Percentiles rank a stretch among this genome's conserved stretches.
Evolutionary conservation across 2,113 vertebrate species (phyloP).

Genomic region (Ovis canadensis): DNA sequence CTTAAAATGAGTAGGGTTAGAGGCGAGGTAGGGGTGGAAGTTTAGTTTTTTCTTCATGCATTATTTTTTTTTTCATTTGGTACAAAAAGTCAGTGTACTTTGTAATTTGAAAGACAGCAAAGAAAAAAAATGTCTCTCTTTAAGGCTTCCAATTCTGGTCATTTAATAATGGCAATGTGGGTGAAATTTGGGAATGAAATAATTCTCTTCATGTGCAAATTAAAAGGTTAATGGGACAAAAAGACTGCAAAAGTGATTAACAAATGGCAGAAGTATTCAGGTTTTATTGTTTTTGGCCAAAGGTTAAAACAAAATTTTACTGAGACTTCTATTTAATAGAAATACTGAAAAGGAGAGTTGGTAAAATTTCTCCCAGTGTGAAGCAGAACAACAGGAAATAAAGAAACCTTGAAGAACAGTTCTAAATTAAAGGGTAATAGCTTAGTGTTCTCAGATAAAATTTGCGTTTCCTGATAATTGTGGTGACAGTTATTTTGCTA

Average conservation of each 20-base stretch:
- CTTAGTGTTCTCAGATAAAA: background rate
- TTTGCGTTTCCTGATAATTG: background rate
- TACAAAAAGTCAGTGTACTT: background rate
- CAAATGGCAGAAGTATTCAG: background rate
- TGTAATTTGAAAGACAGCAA: background rate
- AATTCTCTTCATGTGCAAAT: background rate
- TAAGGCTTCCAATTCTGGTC: background rate
- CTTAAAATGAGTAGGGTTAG: background rate
- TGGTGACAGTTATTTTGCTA: background rate
- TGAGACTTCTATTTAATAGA: background rate
- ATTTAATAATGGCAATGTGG: background rate
- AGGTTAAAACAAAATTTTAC: background rate
- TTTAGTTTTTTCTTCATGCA: background rate
- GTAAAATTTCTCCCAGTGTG: background rate
- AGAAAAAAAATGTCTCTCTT: background rate
- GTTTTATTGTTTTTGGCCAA: constrained; percentile 16
- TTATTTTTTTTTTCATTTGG: background rate
- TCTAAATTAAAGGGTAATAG: background rate
- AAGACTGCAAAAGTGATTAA: background rate
- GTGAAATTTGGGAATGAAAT: background rate
- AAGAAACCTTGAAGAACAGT: background rate
- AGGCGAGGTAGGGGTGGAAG: background rate
- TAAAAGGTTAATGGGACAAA: background rate
- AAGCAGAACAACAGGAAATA: background rate
- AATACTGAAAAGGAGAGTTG: background rate